A percentile compares a stretch with the other conserved stretches of the same genome.
phyloP scores from a whole-genome alignment of 1,140 invertebrate species.

The Bathynomus jamesi region DNA sequence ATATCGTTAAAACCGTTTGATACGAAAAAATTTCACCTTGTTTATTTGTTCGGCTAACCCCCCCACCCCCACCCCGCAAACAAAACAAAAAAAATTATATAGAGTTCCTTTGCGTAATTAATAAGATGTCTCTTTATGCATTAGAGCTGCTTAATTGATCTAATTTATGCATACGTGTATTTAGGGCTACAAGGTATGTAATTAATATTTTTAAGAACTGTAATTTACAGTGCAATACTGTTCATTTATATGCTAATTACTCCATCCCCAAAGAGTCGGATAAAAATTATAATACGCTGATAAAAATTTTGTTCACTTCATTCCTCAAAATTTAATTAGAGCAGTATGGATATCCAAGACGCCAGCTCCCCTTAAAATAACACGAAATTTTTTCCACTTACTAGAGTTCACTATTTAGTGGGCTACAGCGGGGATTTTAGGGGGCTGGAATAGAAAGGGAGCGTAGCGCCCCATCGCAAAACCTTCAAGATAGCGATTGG shows the following conservation, averaged over 20 bases:
- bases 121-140: too few species aligned
- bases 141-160: too few species aligned
- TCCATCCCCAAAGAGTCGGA: neutral
- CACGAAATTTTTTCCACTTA: neutral
- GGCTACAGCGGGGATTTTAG: neutral
- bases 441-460: neutral
- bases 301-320: neutral
- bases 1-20: too few species aligned
- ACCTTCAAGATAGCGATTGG: slow-evolving; percentile 1
- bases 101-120: too few species aligned
- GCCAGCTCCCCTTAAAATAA: neutral
- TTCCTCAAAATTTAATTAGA: neutral
- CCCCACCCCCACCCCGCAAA: too few species aligned
- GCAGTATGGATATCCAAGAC: neutral
- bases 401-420: slow-evolving; percentile 1
- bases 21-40: too few species aligned
- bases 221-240: too few species aligned
- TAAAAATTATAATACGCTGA: neutral
- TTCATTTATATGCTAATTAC: neutral
- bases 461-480: neutral
- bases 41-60: too few species aligned
- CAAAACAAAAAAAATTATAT: too few species aligned
- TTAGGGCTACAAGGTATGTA: too few species aligned
- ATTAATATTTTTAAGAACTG: too few species aligned
- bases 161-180: too few species aligned